phyloP scores from a whole-genome alignment of 1,140 invertebrate species.

The Cepaea nemoralis region DNA sequence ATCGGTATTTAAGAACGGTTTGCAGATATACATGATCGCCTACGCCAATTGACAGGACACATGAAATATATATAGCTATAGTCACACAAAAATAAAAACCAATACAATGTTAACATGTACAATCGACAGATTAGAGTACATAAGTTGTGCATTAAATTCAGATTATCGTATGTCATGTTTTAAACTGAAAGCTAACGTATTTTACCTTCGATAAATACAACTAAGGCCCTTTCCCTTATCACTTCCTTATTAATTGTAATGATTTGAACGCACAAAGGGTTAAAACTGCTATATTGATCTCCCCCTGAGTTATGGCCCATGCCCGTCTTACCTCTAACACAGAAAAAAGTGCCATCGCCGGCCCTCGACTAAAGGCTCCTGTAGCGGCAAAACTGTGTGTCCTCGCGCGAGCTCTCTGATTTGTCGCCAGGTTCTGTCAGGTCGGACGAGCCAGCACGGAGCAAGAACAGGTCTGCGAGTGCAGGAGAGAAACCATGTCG shows the following conservation, averaged over 20 bases:
- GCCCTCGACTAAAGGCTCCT: background rate
- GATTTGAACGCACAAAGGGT: conserved; percentile 5
- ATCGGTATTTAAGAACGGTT: no score
- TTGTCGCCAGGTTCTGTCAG: background rate
- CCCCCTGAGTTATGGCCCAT: background rate
- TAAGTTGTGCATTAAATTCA: no score
- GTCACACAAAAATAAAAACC: no score
- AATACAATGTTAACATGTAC: no score
- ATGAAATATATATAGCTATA: no score
- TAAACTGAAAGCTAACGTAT: no score
- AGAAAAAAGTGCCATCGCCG: background rate
- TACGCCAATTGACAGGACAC: no score
- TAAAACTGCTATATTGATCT: background rate
- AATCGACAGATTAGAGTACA: no score
- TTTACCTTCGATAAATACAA: no score
- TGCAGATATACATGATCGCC: no score
- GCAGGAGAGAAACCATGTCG: background rate
- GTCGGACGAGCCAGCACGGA: conserved; percentile 4
- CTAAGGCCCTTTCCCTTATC: no score
- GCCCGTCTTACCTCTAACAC: background rate
- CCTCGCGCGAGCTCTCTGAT: background rate
- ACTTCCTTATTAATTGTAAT: background rate
- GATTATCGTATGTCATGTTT: no score
- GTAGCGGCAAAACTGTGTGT: conserved; percentile 5
- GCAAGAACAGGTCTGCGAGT: conserved; percentile 12